phyloP scores from a whole-genome alignment of 2,797 vertebrate genomes.

The Gobionotothen gibberifrons region DNA sequence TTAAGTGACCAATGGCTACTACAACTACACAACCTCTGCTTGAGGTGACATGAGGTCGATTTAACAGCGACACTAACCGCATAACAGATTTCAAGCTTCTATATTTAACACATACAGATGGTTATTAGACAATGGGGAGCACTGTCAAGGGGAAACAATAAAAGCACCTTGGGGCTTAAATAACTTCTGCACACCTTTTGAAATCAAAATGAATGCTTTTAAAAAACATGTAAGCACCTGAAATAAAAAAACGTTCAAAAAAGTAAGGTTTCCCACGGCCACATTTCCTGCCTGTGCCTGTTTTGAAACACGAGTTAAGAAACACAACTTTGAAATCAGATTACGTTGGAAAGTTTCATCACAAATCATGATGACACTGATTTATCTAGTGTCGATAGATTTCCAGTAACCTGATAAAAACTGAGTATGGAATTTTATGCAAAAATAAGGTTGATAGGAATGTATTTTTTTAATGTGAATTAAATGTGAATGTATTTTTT shows the following conservation, averaged over 20 bases:
- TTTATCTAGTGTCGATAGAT: not conserved
- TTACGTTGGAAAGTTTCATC: not conserved
- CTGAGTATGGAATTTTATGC: not conserved
- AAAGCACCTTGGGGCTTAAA: slow-evolving; percentile 22
- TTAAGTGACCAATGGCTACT: not conserved
- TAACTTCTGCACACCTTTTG: not conserved
- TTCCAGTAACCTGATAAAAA: not conserved
- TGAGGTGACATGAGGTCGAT: not conserved
- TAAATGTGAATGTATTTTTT: too few species aligned
- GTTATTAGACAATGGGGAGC: slow-evolving; percentile 31
- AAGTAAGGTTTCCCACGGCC: not conserved
- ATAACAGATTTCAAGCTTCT: not conserved
- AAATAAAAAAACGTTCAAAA: not conserved
- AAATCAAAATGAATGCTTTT: slow-evolving; percentile 6
- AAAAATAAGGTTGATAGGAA: not conserved
- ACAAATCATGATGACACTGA: not conserved
- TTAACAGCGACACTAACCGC: slow-evolving; percentile 7
- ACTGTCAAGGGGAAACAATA: slow-evolving; percentile 26
- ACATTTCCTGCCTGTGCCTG: not conserved
- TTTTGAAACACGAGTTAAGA: slow-evolving; percentile 12
- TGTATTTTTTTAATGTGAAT: too few species aligned
- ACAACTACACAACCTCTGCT: not conserved
- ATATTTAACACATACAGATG: not conserved
- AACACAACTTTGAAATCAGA: not conserved
- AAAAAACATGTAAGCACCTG: slow-evolving; percentile 4